Evolutionary conservation across 2,797 vertebrate species (phyloP).

Genomic region (Miichthys miiuy): DNA sequence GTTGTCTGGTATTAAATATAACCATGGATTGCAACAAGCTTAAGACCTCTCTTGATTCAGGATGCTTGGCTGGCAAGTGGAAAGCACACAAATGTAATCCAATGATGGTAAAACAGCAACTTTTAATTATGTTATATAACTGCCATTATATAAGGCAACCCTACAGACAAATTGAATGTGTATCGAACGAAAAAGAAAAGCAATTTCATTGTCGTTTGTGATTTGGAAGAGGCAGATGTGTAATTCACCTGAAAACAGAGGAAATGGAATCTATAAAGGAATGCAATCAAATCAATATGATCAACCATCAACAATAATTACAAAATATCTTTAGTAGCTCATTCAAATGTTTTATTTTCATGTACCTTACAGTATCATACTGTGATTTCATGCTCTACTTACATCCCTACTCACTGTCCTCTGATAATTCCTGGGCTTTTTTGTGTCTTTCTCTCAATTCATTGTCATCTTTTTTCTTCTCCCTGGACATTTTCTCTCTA

Average conservation of each 20-base stretch:
- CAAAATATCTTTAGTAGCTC: background rate
- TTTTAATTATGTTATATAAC: conserved; percentile 79
- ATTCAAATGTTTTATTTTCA: background rate
- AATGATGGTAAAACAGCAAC: conserved; percentile 60
- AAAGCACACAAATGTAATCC: conserved; percentile 61
- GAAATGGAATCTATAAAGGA: background rate
- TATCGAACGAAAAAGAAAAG: conserved; percentile 27
- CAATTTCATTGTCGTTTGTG: conserved; percentile 15
- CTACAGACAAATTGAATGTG: conserved; percentile 60
- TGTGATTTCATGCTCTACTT: background rate
- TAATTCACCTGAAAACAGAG: background rate
- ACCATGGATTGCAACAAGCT: conserved; percentile 49
- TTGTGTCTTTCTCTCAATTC: conserved; percentile 1
- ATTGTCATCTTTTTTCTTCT: background rate
- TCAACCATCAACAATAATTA: background rate
- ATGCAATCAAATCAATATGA: background rate
- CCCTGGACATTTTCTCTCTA: background rate
- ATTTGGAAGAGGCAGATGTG: conserved; percentile 11
- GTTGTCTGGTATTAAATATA: conserved; percentile 68
- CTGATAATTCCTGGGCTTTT: conserved; percentile 12
- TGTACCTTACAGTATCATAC: background rate
- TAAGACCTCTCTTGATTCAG: conserved; percentile 59
- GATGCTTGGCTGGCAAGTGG: conserved; percentile 53
- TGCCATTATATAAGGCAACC: conserved; percentile 65
- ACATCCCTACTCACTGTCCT: background rate